These are phyloP conservation scores for Calameuta filiformis DNA, from an alignment of 2,888 invertebrate species.

Conservation along the genomic window DNA sequence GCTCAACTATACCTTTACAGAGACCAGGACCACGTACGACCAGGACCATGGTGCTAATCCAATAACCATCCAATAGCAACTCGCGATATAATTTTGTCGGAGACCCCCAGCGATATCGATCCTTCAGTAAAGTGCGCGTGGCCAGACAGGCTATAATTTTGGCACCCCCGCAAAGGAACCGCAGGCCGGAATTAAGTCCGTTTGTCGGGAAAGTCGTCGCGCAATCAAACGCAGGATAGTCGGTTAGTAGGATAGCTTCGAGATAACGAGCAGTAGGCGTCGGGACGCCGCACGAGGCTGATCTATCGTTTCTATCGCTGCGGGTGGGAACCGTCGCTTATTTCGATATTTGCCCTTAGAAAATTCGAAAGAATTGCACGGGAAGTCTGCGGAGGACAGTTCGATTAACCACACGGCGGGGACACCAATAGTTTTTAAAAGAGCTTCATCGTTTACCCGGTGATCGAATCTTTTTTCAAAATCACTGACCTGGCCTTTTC, in stretches of 20 bases:
- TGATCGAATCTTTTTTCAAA: not conserved
- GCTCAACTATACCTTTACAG: slow-evolving; percentile 2
- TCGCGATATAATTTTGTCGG: slow-evolving; percentile 36
- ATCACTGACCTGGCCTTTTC: not conserved
- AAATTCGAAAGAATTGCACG: slow-evolving; percentile 5
- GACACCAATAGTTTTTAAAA: slow-evolving; percentile 6
- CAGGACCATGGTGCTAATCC: slow-evolving; percentile 16
- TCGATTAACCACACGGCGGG: slow-evolving; percentile 61
- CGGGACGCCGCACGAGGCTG: not conserved
- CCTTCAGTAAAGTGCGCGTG: slow-evolving; percentile 25
- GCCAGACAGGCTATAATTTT: slow-evolving; percentile 51
- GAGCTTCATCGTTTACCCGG: not conserved
- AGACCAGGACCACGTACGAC: not conserved
- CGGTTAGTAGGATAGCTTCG: not conserved
- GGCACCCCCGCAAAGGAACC: slow-evolving; percentile 36
- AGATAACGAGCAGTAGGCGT: not conserved
- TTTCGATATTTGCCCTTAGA: slow-evolving; percentile 1
- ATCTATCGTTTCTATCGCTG: not conserved
- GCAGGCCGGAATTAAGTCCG: slow-evolving; percentile 53
- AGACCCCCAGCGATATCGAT: slow-evolving; percentile 33
- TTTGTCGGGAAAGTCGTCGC: slow-evolving; percentile 51
- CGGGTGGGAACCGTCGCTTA: not conserved
- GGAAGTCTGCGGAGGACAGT: slow-evolving; percentile 59
- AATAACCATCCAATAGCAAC: slow-evolving; percentile 30
- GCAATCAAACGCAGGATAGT: slow-evolving; percentile 41